These are phyloP conservation scores for Bambusicola thoracicus DNA, from an alignment of 2,113 vertebrate genomes.

Conservation along the genomic window DNA sequence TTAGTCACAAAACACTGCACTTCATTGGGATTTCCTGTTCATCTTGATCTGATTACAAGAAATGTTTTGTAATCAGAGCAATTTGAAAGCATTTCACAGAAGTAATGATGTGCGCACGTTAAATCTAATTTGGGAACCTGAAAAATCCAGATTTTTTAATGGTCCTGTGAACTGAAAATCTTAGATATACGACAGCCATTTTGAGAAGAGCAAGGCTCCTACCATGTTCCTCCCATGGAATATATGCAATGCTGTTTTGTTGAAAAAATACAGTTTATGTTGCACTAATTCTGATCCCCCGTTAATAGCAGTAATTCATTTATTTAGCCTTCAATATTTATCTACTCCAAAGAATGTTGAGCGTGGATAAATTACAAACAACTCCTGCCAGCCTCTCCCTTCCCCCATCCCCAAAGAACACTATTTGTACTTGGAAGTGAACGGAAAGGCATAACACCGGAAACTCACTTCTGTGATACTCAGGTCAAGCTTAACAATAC, in stretches of 20 bases:
- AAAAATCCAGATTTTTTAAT: slow-evolving; percentile 16
- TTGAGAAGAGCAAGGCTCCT: neutral
- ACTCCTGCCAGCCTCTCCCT: neutral
- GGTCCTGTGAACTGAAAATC: neutral
- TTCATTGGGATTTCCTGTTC: slow-evolving; percentile 51
- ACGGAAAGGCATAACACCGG: neutral
- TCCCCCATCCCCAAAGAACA: neutral
- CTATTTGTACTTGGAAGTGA: neutral
- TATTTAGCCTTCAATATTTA: neutral
- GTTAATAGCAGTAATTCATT: neutral
- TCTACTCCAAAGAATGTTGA: neutral
- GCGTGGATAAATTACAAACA: neutral
- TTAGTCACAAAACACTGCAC: neutral
- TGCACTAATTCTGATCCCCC: neutral
- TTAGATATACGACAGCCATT: neutral
- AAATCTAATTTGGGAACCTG: slow-evolving; percentile 18
- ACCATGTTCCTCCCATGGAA: neutral
- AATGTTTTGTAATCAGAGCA: slow-evolving; percentile 40
- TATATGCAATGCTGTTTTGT: neutral
- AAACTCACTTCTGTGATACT: neutral
- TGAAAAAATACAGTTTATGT: neutral
- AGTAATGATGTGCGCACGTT: neutral
- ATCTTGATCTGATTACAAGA: slow-evolving; percentile 59
- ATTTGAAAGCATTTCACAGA: slow-evolving; percentile 37
- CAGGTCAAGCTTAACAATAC: neutral